Conservation (phyloP, 2,888 invertebrate species). For the Andrena bucephala region DNA sequence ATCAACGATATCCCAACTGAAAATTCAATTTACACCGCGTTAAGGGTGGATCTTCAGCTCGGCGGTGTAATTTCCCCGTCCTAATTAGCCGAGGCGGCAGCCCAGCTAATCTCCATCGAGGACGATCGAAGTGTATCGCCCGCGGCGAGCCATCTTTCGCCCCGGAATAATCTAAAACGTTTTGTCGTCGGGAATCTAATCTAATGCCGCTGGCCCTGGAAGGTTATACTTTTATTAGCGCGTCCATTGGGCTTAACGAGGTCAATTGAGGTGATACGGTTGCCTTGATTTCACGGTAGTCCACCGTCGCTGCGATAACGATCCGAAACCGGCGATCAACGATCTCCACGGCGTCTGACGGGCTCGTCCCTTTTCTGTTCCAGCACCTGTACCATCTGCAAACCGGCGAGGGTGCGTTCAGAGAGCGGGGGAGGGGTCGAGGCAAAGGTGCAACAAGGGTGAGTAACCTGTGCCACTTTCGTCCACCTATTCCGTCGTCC, state of each 20-base stretch:
- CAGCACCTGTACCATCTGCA: constrained; percentile 84
- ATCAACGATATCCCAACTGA: neutral
- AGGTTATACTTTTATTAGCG: constrained; percentile 78
- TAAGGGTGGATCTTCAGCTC: constrained; percentile 7
- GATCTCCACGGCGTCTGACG: constrained; percentile 35
- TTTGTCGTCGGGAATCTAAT: constrained; percentile 66
- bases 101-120: constrained; percentile 31
- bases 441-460: constrained; percentile 84
- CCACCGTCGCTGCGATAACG: constrained; percentile 74
- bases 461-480: constrained; percentile 66
- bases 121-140: constrained; percentile 41
- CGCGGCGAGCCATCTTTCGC: constrained; percentile 40
- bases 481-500: neutral
- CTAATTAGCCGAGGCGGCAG: constrained; percentile 31
- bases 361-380: constrained; percentile 64
- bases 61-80: constrained; percentile 22
- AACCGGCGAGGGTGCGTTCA: constrained; percentile 83
- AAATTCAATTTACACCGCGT: constrained; percentile 3
- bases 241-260: constrained; percentile 82
- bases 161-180: constrained; percentile 52
- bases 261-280: constrained; percentile 80
- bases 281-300: constrained; percentile 80
- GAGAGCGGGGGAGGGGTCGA: constrained; percentile 83
- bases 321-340: constrained; percentile 49
- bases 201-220: constrained; percentile 70